These are phyloP conservation scores for Actinopyga echinites DNA, from an alignment of 53 echinoderm and acorn worm genomes.

Conservation along the genomic window DNA sequence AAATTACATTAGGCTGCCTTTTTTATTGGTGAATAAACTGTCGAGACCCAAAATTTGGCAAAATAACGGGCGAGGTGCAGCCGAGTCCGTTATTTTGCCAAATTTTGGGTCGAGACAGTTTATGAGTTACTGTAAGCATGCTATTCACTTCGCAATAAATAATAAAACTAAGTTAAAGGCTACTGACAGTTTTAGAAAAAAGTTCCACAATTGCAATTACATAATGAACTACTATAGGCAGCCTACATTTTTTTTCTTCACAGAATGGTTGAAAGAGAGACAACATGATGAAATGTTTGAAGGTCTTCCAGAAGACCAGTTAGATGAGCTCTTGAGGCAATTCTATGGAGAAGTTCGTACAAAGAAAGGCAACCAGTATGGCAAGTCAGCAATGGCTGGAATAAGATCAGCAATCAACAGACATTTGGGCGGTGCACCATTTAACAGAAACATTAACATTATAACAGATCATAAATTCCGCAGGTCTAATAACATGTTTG, in stretches of 20 bases:
- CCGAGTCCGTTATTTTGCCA: too few species aligned
- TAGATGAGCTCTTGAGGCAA: not conserved
- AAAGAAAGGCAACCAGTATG: not conserved
- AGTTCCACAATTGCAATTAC: too few species aligned
- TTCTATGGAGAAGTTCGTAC: slow-evolving; percentile 25
- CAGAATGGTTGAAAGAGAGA: not conserved
- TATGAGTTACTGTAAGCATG: too few species aligned
- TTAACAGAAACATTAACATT: not conserved
- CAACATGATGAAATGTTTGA: not conserved
- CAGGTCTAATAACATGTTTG: not conserved
- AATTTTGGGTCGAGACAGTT: too few species aligned
- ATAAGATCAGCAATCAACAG: slow-evolving; percentile 1
- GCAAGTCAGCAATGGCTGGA: not conserved
- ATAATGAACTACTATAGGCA: too few species aligned
- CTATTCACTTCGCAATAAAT: too few species aligned
- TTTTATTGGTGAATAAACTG: too few species aligned
- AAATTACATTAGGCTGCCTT: too few species aligned
- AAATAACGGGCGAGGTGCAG: too few species aligned
- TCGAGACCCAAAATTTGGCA: too few species aligned
- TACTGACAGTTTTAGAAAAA: too few species aligned
- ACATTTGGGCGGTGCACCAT: not conserved
- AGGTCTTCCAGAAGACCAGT: not conserved
- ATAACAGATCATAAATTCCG: not conserved
- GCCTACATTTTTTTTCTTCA: not conserved
- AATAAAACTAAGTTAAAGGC: too few species aligned